Conservation (phyloP, 2,888 invertebrate genomes). For the Lampropteryx suffumata region DNA sequence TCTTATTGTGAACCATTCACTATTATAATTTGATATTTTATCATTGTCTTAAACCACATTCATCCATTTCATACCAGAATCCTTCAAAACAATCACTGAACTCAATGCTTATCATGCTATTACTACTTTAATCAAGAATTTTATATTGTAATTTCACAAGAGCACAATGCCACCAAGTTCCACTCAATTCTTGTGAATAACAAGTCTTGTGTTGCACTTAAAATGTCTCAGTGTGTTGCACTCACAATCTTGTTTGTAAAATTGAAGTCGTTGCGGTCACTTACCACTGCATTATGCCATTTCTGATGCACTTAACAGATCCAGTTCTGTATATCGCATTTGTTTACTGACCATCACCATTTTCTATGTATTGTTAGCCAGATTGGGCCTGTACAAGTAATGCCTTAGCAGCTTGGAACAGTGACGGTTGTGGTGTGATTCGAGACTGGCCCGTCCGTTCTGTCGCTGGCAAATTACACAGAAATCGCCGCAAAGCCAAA, state of each 20-base stretch:
- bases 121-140: not conserved
- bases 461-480: slow-evolving; percentile 86
- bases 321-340: not conserved
- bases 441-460: slow-evolving; percentile 81
- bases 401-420: slow-evolving; percentile 81
- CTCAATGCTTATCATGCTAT: not conserved
- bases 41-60: slow-evolving; percentile 8
- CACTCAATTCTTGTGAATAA: slow-evolving; percentile 23
- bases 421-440: slow-evolving; percentile 68
- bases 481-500: slow-evolving; percentile 86
- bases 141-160: slow-evolving; percentile 11
- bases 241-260: not conserved
- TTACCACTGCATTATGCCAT: slow-evolving; percentile 4
- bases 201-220: slow-evolving; percentile 11
- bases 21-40: not conserved
- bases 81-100: slow-evolving; percentile 19
- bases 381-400: slow-evolving; percentile 74
- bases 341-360: not conserved
- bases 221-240: slow-evolving; percentile 6
- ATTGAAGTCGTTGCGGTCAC: slow-evolving; percentile 1
- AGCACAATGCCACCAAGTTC: slow-evolving; percentile 17
- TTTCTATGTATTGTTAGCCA: slow-evolving; percentile 48
- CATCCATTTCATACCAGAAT: slow-evolving; percentile 15
- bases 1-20: not conserved
- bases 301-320: not conserved